Evolutionary conservation across 2,888 invertebrate genomes (phyloP), one percentile per base, ranked within the genome.

Genomic region (Pelosia muscerda): DNA sequence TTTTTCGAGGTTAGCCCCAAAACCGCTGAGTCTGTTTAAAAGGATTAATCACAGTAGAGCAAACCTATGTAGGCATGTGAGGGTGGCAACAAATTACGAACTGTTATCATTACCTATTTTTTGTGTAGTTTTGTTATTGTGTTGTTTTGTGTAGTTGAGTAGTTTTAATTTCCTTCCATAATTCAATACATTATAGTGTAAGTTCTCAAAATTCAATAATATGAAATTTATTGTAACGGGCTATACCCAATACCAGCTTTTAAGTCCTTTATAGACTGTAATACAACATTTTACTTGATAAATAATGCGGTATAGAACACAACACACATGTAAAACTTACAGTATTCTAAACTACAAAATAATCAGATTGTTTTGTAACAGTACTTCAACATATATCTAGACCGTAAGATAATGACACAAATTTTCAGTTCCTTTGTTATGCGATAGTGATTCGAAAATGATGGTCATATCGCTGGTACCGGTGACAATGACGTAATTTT

Each of bases 21-120:
- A 49, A 49, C 49, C 49, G n/a, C 8, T 8, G 49, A 49, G 8
- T 49, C 9, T 19, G 19, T 49, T 8, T 49, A 49, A 49, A 49
- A 49, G n/a, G 49, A 49, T 49, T 49, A 49, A 49, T 49, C 49
- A 49, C 49, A 49, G 49, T 49, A n/a, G 49, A 49, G n/a, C 9
- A 49, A 49, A 9, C n/a, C 8, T 49, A 9, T 49, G n/a, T n/a
- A n/a, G 49, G n/a, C 2, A 49, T 19, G 49, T n/a, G 2, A 8
- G 9, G 49, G n/a, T 8, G 9, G 8, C 19, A 49, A n/a, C n/a
- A 49, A 42, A n/a, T 49, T n/a, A n/a, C 49, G 49, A n/a, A n/a
- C 2, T 49, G n/a, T 49, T 38, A 49, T 9, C 19, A 6, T 2
- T n/a, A 3, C 19, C 19, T 19, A 42, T n/a, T n/a, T n/a, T n/a